Percentiles rank a stretch among this genome's conserved stretches.
Evolutionary conservation across 2,888 invertebrate genomes (phyloP).

Genomic region (Zaprionus lineosus): DNA sequence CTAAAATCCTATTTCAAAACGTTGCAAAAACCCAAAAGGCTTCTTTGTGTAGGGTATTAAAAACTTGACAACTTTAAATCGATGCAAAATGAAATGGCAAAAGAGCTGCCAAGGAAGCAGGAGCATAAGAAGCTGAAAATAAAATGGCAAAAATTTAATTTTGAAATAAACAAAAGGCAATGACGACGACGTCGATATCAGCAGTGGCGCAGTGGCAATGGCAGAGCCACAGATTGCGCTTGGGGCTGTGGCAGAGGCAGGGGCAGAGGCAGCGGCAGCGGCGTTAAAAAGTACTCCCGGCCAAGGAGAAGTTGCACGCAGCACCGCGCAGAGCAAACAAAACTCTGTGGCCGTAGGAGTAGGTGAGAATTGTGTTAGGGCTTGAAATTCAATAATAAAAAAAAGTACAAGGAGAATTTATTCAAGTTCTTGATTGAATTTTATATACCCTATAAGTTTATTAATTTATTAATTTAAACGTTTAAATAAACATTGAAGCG

Average conservation of each 20-base stretch:
- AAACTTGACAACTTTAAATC: conserved; percentile 50
- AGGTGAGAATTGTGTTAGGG: conserved; percentile 42
- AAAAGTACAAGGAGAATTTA: conserved; percentile 1
- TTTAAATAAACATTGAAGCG: too few species aligned
- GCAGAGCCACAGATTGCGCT: too few species aligned
- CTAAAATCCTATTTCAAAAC: too few species aligned
- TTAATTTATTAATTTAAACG: too few species aligned
- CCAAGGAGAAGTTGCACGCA: conserved; percentile 34
- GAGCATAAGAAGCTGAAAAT: conserved; percentile 23
- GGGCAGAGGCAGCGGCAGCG: too few species aligned
- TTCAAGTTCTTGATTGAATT: background rate
- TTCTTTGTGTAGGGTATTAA: conserved; percentile 17
- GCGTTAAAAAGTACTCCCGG: conserved; percentile 1
- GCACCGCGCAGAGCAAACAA: conserved; percentile 38
- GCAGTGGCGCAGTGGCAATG: too few species aligned
- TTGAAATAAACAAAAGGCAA: conserved; percentile 69
- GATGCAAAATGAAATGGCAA: conserved; percentile 54
- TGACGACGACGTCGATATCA: conserved; percentile 4
- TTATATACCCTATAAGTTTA: background rate
- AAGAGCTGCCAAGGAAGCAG: conserved; percentile 19
- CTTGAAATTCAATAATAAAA: conserved; percentile 44
- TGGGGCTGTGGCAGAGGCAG: too few species aligned
- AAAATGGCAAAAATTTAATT: conserved; percentile 70
- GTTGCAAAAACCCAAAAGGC: too few species aligned
- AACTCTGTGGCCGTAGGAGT: conserved; percentile 12